These are phyloP conservation scores for Chloroceryle inda DNA, from an alignment of 2,797 vertebrate species.

Conservation along the genomic window DNA sequence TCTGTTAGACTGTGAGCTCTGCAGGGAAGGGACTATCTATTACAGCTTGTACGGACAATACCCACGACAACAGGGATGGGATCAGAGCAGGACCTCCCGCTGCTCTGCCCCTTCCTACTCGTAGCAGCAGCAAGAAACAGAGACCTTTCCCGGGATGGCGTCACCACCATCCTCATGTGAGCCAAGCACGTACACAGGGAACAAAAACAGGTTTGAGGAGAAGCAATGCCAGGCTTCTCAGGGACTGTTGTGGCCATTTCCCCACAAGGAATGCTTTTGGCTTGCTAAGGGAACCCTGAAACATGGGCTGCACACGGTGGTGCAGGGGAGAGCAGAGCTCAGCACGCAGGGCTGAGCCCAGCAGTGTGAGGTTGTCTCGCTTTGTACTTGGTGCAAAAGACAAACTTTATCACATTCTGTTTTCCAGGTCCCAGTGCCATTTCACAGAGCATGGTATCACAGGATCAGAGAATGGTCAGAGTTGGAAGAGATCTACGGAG, in stretches of 20 bases:
- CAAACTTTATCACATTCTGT: background rate
- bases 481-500: background rate
- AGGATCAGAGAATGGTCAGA: background rate
- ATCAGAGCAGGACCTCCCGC: background rate
- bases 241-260: background rate
- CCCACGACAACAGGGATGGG: accelerated
- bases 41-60: background rate
- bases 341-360: accelerated
- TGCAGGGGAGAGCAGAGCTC: background rate
- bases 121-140: accelerated
- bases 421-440: background rate
- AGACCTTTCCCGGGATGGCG: accelerated
- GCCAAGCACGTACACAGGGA: accelerated
- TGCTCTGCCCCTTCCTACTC: background rate
- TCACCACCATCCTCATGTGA: accelerated
- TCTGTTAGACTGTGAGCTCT: background rate
- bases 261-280: accelerated
- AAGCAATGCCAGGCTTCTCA: background rate
- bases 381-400: too few relatives aligned
- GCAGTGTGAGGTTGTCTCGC: background rate
- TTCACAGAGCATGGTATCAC: background rate
- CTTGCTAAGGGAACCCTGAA: background rate
- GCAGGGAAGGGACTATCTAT: background rate
- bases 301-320: accelerated
- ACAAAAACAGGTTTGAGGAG: accelerated